phyloP scores from a whole-genome alignment of 2,888 invertebrate species.

The Pandemis heparana region DNA sequence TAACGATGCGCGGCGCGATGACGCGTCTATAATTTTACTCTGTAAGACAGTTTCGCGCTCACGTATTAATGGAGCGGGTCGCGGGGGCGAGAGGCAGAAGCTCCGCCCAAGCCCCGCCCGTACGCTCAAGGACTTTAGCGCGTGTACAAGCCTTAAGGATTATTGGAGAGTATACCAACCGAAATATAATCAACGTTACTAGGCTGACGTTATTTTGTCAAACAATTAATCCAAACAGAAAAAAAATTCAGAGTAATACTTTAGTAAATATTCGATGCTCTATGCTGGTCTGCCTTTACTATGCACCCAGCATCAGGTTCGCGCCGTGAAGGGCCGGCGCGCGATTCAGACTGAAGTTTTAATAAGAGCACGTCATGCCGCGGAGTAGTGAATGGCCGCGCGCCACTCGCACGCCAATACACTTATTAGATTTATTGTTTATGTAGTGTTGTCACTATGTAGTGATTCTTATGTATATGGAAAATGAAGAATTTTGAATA shows the following conservation, averaged over 20 bases:
- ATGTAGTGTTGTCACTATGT: no score
- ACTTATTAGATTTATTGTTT: neutral
- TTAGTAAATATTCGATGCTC: constrained; percentile 13
- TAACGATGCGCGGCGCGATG: no score
- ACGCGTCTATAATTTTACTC: no score
- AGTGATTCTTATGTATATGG: no score
- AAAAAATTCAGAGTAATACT: neutral
- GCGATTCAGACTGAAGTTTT: constrained; percentile 57
- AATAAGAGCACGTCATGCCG: constrained; percentile 64
- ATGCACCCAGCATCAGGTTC: constrained; percentile 33
- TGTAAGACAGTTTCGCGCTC: no score
- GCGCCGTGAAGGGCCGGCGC: constrained; percentile 33
- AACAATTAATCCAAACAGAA: neutral
- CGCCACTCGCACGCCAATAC: neutral
- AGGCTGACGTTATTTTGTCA: neutral
- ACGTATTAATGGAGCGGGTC: no score
- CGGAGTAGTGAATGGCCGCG: constrained; percentile 44
- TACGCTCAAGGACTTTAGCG: no score
- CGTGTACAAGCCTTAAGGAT: no score
- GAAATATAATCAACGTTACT: no score
- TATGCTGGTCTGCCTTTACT: constrained; percentile 36
- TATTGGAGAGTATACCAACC: no score
- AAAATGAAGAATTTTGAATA: neutral
- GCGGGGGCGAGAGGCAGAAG: no score
- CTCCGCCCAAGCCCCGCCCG: no score